Evolutionary conservation across 2,797 vertebrate species (phyloP), one percentile per base, ranked within the genome.

Genomic region (Oceanodroma leucorhoa): DNA sequence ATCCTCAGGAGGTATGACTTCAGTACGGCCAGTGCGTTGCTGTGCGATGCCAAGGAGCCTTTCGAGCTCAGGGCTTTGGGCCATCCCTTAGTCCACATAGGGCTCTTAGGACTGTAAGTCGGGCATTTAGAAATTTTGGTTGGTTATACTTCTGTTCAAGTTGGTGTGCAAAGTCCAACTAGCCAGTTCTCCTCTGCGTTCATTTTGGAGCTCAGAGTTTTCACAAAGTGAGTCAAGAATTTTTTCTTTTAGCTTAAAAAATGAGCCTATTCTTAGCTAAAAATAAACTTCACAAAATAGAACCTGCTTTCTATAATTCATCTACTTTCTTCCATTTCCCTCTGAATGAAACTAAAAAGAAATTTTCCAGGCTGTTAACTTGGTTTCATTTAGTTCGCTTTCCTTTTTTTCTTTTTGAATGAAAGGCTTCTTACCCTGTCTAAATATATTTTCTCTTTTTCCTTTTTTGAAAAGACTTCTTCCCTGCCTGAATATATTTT

Each of bases 221-320:
- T 60, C 77, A 73, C n/a, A 40, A n/a, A 94, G 18, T 0, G 1
- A 89, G 34, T 65, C 27, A 54, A 65, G 32, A n/a, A 24, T 85
- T 73, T 77, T 87, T 80, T 45, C 22, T 72, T 88, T 43, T 54
- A n/a, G 43, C 27, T 87, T 83, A 85, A 87, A 95, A 92, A 82
- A 83, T 53, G 69, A 88, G 51, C 22, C 65, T 54, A 65, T 91
- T 85, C 62, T 94, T 88, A 18, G 32, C 91, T 94, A 96, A 95
- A 96, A 97, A 96, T 96, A 94, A 90, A 67, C 45, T 58, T 83
- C 65, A 60, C 30, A 81, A 82, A 94, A 93, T 86, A 96, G 95
- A 95, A 75, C 50, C 66, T 86, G 58, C 85, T 83, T 83, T 89
- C 89, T 93, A 89, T 95, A 97, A 96, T 94, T 96, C 66, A 93